Evolutionary conservation across 2,888 invertebrate genomes (phyloP).

Genomic region (Coecobrya sp.): DNA sequence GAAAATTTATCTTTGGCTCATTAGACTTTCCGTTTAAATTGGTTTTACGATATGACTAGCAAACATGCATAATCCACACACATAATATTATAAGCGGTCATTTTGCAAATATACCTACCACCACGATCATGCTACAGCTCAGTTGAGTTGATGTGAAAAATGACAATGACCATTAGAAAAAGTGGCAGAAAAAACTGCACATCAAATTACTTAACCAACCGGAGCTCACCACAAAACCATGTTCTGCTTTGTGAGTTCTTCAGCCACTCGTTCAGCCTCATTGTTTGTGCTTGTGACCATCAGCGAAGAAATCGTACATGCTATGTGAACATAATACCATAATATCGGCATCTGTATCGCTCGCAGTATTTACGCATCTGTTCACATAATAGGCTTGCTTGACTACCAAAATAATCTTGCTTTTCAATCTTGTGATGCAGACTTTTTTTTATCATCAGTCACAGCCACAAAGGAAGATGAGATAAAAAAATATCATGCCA

Average conservation of each 20-base stretch:
- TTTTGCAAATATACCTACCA: constrained; percentile 13
- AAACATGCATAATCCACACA: constrained; percentile 54
- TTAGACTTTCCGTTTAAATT: constrained; percentile 62
- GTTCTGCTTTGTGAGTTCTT: constrained; percentile 58
- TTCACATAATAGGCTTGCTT: constrained; percentile 42
- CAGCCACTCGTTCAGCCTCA: constrained; percentile 30
- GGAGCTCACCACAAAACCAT: constrained; percentile 74
- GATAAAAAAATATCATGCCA: constrained; percentile 61
- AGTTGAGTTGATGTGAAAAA: constrained; percentile 60
- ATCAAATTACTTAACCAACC: constrained; percentile 80
- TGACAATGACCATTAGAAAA: constrained; percentile 73
- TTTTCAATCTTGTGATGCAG: constrained; percentile 66
- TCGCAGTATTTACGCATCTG: constrained; percentile 54
- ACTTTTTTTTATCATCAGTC: constrained; percentile 65
- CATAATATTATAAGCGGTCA: neutral
- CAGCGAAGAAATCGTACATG: constrained; percentile 50
- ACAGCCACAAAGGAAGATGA: constrained; percentile 60
- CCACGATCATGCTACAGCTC: constrained; percentile 7
- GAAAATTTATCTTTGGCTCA: constrained; percentile 73
- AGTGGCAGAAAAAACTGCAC: constrained; percentile 76
- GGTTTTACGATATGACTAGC: constrained; percentile 57
- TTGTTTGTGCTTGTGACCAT: constrained; percentile 35
- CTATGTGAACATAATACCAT: constrained; percentile 1
- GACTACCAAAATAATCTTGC: constrained; percentile 71
- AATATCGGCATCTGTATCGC: neutral